phyloP scores from a whole-genome alignment of 2,888 invertebrate species.

The Melitaea athalia region DNA sequence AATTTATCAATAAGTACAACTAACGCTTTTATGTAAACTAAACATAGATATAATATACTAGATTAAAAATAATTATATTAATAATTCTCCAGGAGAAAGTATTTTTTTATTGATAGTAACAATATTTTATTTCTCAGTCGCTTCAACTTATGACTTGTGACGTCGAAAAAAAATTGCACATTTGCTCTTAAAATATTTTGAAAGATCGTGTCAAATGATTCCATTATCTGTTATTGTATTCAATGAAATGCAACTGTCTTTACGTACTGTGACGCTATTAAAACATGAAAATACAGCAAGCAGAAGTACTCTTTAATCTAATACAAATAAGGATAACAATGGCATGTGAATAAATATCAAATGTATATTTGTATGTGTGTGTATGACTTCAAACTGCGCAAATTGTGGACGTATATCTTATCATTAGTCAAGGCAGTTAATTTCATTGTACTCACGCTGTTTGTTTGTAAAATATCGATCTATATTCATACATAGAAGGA shows the following conservation, averaged over 20 bases:
- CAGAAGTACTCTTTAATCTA: constrained; percentile 15
- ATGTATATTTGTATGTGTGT: background rate
- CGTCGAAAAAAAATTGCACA: constrained; percentile 49
- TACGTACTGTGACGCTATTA: constrained; percentile 39
- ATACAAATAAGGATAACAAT: background rate
- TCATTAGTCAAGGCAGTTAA: constrained; percentile 71
- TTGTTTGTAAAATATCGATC: constrained; percentile 54
- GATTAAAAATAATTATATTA: background rate
- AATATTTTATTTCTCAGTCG: constrained; percentile 31
- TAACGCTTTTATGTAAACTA: too few species aligned
- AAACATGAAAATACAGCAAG: constrained; percentile 9
- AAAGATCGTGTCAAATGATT: constrained; percentile 73
- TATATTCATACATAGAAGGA: constrained; percentile 2
- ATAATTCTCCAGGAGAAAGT: background rate
- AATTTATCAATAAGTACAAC: too few species aligned
- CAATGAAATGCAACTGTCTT: constrained; percentile 49
- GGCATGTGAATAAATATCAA: background rate
- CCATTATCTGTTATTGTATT: constrained; percentile 62
- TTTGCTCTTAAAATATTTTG: constrained; percentile 65
- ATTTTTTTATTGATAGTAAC: background rate
- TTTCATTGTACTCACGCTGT: constrained; percentile 45
- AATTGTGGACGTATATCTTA: constrained; percentile 57
- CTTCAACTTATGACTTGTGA: constrained; percentile 43
- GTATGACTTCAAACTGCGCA: constrained; percentile 40
- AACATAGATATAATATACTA: background rate